Base-by-base conservation (phyloP, 2,888 invertebrate species). In the Pristionchus entomophagus region DNA sequence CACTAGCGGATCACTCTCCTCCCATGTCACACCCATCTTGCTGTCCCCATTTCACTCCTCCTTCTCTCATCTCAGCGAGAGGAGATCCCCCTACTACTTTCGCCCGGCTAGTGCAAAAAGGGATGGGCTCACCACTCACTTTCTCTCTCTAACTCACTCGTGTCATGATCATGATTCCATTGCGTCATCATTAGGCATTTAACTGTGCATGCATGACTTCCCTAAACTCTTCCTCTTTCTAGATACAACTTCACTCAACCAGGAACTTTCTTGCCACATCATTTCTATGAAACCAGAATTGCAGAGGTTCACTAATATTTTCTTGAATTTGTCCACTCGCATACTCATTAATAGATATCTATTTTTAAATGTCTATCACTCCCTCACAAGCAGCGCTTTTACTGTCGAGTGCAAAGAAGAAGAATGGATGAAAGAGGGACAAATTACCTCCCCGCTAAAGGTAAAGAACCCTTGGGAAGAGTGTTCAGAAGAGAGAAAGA, bases 11-110 rank as follows among this genome's bases (percentile, higher is more conserved):
- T 65, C 65, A 65, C 35, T 65, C 65, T 22, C 6, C 14, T n/a
- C 17, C 35, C 35, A n/a, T 65, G 65, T 65, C 65, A 35, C 38
- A 35, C 65, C 65, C 65, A 35, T 65, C 35, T 8, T 65, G 35
- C 65, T 65, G 65, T 65, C 65, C 65, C 65, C 65, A 65, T 65
- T 65, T 65, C 65, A 38, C 65, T 65, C 65, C 22, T 32, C 62
- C 65, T 8, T 29, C n/a, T 65, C 65, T 65, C 65, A 65, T 65
- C 32, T 19, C 32, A 65, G 5, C 35, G 65, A 65, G 65, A 65
- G 65, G 65, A 65, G 65, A 65, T 32, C 65, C 65, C 65, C 65
- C 32, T 65, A 29, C 59, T 59, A 59, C 65, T 65, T 65, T 65
- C 65, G 65, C 65, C 35, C 19, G 17, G 32, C 65, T 35, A 65